These are phyloP conservation scores for Oreonectes daqikongensis DNA, from an alignment of 2,797 vertebrate genomes.

Conservation along the genomic window DNA sequence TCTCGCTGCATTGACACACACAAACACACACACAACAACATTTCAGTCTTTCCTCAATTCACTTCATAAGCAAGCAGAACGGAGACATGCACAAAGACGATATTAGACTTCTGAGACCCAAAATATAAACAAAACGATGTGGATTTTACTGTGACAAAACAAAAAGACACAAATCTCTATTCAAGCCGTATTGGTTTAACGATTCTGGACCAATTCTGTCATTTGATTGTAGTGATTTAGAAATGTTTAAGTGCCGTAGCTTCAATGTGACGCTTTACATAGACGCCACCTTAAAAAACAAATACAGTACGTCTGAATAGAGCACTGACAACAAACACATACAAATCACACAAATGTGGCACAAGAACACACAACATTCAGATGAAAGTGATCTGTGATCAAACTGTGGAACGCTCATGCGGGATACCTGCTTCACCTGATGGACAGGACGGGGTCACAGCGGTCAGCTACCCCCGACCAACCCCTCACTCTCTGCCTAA, in stretches of 20 bases:
- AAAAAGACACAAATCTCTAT: not conserved
- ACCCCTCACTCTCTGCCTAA: constrained; percentile 98
- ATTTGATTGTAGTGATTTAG: not conserved
- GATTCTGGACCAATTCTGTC: too few species aligned
- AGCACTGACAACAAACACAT: not conserved
- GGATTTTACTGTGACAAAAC: too few species aligned
- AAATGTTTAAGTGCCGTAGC: not conserved
- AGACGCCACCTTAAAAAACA: not conserved
- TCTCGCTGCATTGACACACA: constrained; percentile 20
- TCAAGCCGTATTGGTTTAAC: constrained; percentile 4
- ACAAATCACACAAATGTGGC: not conserved
- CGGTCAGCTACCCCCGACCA: constrained; percentile 97
- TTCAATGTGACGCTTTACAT: not conserved
- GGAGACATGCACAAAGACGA: not conserved
- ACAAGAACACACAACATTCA: constrained; percentile 7
- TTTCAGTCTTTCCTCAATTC: not conserved
- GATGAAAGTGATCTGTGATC: not conserved
- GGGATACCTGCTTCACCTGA: constrained; percentile 85
- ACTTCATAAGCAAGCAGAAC: not conserved
- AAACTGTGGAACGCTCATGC: constrained; percentile 47
- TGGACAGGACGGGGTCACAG: constrained; percentile 69
- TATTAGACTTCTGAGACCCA: too few species aligned
- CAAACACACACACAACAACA: not conserved
- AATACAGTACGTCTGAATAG: not conserved
- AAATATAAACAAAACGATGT: too few species aligned